These are phyloP conservation scores for Hippocampus mohnikei DNA, from an alignment of 2,113 vertebrate genomes.

Conservation along the genomic window DNA sequence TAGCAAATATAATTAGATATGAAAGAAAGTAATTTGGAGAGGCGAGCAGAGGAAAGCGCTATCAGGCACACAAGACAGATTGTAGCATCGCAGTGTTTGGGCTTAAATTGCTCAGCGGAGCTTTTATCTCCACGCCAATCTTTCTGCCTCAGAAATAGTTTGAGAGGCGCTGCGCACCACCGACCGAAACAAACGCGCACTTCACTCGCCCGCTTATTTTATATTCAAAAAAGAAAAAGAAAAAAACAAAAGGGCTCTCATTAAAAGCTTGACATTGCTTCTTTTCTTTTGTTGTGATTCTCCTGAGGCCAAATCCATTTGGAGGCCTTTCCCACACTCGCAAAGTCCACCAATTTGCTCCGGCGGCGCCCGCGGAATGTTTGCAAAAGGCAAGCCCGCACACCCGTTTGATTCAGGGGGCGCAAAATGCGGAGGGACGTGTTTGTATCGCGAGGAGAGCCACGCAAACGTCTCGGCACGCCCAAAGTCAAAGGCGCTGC, in stretches of 20 bases:
- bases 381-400: too few relatives aligned
- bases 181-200: slow-evolving; percentile 6
- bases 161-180: slow-evolving; percentile 38
- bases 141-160: slow-evolving; percentile 75
- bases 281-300: neutral
- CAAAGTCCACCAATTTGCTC: neutral
- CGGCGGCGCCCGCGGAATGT: too few relatives aligned
- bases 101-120: slow-evolving; percentile 80
- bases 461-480: too few relatives aligned
- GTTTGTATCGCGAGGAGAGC: too few relatives aligned
- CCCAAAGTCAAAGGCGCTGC: too few relatives aligned
- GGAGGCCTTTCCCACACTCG: neutral
- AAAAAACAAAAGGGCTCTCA: slow-evolving; percentile 9
- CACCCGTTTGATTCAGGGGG: too few relatives aligned
- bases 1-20: slow-evolving; percentile 85
- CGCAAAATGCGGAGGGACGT: too few relatives aligned
- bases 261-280: slow-evolving; percentile 2
- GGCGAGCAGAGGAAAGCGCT: slow-evolving; percentile 78
- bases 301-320: neutral
- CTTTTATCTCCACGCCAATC: slow-evolving; percentile 76
- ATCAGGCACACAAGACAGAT: slow-evolving; percentile 82
- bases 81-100: slow-evolving; percentile 79
- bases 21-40: slow-evolving; percentile 82
- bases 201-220: slow-evolving; percentile 1
- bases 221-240: neutral